Evolutionary conservation across 35 echinoderm and acorn worm species (phyloP).

Genomic region (Acanthaster planci): DNA sequence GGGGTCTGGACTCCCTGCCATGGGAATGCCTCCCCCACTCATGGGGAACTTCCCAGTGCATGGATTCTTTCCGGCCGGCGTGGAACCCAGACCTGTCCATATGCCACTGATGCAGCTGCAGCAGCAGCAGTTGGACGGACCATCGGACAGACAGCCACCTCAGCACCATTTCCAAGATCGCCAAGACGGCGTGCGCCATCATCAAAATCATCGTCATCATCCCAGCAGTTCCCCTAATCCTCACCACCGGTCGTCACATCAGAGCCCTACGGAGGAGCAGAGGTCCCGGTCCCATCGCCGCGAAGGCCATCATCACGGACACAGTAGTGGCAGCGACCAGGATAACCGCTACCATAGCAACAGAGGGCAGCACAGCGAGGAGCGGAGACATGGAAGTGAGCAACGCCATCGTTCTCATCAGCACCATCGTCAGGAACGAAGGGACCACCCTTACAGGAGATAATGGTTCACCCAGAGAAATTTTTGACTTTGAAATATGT

Average conservation of each 20-base stretch:
- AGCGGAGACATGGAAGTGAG: not conserved
- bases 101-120: not conserved
- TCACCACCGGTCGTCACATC: not conserved
- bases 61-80: not conserved
- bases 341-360: conserved; percentile 6
- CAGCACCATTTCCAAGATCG: not conserved
- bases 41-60: not conserved
- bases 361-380: not conserved
- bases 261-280: not conserved
- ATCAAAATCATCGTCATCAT: not conserved
- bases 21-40: not conserved
- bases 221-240: not conserved
- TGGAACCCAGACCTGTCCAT: not conserved
- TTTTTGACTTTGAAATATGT: no score
- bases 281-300: conserved; percentile 44
- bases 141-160: not conserved
- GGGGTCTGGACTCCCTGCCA: not conserved
- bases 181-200: not conserved
- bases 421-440: not conserved
- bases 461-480: conserved; percentile 26
- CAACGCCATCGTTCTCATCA: conserved; percentile 3
- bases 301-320: conserved; percentile 58
- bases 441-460: conserved; percentile 1
- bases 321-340: conserved; percentile 18
- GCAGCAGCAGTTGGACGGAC: not conserved